Evolutionary conservation across 2,888 invertebrate genomes (phyloP).

Genomic region (Steinernema scapterisci): DNA sequence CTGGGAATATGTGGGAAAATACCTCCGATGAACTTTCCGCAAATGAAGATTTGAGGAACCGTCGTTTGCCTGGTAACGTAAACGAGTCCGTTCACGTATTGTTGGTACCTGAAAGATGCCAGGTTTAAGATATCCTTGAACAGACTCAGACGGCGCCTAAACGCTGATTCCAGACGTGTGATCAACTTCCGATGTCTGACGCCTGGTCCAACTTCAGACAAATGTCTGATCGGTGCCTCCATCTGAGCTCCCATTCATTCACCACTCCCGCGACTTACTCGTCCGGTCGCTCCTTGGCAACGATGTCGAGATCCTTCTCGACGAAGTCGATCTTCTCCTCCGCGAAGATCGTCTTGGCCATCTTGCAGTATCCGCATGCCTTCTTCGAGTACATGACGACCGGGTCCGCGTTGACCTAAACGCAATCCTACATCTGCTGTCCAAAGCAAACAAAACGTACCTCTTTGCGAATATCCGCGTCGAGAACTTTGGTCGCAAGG

Average conservation of each 20-base stretch:
- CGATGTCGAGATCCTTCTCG: conserved; percentile 48
- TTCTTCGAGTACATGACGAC: conserved; percentile 63
- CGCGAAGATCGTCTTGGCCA: conserved; percentile 57
- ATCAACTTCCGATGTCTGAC: too few species aligned
- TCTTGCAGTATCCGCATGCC: conserved; percentile 60
- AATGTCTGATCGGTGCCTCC: too few species aligned
- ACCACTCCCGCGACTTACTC: conserved; percentile 46
- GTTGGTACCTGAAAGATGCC: conserved; percentile 26
- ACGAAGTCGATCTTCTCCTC: conserved; percentile 53
- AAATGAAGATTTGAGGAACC: conserved; percentile 65
- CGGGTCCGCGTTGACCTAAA: conserved; percentile 41
- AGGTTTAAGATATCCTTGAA: too few species aligned
- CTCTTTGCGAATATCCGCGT: conserved; percentile 34
- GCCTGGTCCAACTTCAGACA: too few species aligned
- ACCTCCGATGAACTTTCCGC: conserved; percentile 58
- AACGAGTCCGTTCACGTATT: conserved; percentile 46
- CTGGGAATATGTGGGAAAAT: not conserved
- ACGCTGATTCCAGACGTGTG: too few species aligned
- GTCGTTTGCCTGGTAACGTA: conserved; percentile 49
- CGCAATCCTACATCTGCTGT: not conserved
- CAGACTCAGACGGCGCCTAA: too few species aligned
- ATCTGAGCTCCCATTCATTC: conserved; percentile 24
- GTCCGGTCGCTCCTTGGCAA: conserved; percentile 44
- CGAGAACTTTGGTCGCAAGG: conserved; percentile 17
- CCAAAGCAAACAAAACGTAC: conserved; percentile 23